These are phyloP conservation scores for Hoplostethus mediterraneus DNA, from an alignment of 2,797 vertebrate species.

Conservation along the genomic window DNA sequence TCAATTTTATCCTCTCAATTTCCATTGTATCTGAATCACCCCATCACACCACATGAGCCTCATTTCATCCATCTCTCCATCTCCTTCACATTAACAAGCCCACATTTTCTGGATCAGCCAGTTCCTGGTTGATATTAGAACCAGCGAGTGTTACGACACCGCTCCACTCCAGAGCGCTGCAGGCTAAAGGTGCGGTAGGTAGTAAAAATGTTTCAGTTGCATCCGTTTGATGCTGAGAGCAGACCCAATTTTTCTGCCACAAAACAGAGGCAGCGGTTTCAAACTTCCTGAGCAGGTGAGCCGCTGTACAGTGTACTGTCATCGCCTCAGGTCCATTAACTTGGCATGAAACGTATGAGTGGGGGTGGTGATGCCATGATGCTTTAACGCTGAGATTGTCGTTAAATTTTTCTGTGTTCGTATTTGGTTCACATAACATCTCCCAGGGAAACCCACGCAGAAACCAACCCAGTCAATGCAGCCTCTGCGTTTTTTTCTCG, in stretches of 20 bases:
- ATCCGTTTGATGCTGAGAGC: not conserved
- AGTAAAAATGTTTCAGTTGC: not conserved
- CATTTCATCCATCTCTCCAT: slow-evolving; percentile 25
- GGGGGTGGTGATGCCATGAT: slow-evolving; percentile 21
- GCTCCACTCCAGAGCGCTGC: not conserved
- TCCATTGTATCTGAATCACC: slow-evolving; percentile 35
- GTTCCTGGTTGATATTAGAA: slow-evolving; percentile 24
- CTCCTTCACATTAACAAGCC: not conserved
- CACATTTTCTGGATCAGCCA: not conserved
- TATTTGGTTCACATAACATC: slow-evolving; percentile 29
- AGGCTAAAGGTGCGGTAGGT: not conserved
- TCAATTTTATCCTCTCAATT: slow-evolving; percentile 19
- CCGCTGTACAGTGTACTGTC: slow-evolving; percentile 51
- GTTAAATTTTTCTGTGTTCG: slow-evolving; percentile 36
- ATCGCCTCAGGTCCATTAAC: slow-evolving; percentile 34
- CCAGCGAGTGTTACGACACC: slow-evolving; percentile 18
- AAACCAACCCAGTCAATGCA: slow-evolving; percentile 18
- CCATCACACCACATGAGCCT: slow-evolving; percentile 46
- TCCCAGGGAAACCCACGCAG: slow-evolving; percentile 15
- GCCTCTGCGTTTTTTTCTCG: slow-evolving; percentile 31
- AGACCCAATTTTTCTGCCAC: not conserved
- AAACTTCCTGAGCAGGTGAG: slow-evolving; percentile 8
- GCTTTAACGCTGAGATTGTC: slow-evolving; percentile 20
- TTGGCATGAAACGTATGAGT: not conserved
- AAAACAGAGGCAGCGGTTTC: not conserved